Evolutionary conservation across 2,888 invertebrate species (phyloP).

Genomic region (Polydrusus tereticollis): DNA sequence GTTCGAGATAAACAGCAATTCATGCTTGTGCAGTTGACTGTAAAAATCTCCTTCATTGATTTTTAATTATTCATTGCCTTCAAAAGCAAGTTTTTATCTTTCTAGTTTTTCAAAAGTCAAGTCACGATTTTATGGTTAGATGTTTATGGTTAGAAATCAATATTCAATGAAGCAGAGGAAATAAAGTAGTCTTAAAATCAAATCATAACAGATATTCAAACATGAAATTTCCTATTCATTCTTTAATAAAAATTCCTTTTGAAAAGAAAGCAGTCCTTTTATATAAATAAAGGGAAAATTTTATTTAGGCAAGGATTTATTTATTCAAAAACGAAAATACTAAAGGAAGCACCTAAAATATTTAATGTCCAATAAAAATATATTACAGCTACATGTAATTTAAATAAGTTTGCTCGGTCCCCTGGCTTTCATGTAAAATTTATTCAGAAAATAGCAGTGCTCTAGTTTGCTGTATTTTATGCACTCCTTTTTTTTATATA

Average conservation of each 20-base stretch:
- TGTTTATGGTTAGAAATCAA: slow-evolving; percentile 4
- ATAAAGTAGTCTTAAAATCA: slow-evolving; percentile 4
- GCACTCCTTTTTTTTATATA: neutral
- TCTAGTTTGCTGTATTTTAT: slow-evolving; percentile 14
- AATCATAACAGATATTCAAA: slow-evolving; percentile 30
- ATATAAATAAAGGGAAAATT: slow-evolving; percentile 30
- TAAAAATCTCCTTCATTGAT: too few species aligned
- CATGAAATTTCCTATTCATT: slow-evolving; percentile 17
- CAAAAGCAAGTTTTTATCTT: neutral
- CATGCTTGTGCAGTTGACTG: too few species aligned
- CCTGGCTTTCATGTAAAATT: slow-evolving; percentile 35
- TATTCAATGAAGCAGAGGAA: neutral
- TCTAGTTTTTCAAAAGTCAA: neutral
- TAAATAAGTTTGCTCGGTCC: slow-evolving; percentile 32
- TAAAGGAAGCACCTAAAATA: slow-evolving; percentile 36
- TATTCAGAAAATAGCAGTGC: slow-evolving; percentile 32
- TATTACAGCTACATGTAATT: slow-evolving; percentile 41
- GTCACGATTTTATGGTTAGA: neutral
- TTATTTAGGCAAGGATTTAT: slow-evolving; percentile 39
- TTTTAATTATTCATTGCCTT: too few species aligned
- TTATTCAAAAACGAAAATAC: slow-evolving; percentile 32
- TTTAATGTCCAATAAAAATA: slow-evolving; percentile 41
- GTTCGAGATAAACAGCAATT: too few species aligned
- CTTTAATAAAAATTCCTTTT: slow-evolving; percentile 30
- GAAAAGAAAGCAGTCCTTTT: slow-evolving; percentile 30